Percentiles rank a stretch among this genome's conserved stretches.
phyloP scores from a whole-genome alignment of 2,888 invertebrate genomes.

The Drosophila glabriapex region DNA sequence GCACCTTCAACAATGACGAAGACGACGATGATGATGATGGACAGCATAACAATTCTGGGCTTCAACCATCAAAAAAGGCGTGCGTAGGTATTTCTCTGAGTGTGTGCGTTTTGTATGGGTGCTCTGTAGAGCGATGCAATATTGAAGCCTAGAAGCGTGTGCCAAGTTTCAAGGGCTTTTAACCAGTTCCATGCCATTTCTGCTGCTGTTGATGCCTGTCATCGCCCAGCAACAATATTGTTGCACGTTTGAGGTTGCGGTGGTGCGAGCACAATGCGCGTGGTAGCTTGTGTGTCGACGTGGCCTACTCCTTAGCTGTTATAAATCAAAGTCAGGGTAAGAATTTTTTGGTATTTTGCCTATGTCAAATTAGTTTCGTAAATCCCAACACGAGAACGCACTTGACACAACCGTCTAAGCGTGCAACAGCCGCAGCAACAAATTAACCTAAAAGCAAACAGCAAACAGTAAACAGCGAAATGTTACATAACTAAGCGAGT shows the following conservation, averaged over 20 bases:
- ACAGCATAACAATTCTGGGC: not conserved
- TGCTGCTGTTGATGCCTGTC: conserved; percentile 6
- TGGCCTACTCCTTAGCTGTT: conserved; percentile 39
- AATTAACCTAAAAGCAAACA: conserved; percentile 54
- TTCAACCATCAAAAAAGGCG: conserved; percentile 10
- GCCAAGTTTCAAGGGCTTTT: conserved; percentile 60
- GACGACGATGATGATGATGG: not conserved
- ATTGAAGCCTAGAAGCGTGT: conserved; percentile 48
- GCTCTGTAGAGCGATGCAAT: conserved; percentile 23
- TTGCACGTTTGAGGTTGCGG: not conserved
- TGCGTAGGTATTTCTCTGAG: not conserved
- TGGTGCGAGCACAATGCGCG: not conserved
- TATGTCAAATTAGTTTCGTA: conserved; percentile 79
- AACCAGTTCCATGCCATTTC: not conserved
- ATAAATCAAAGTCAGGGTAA: conserved; percentile 73
- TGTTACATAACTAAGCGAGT: conserved; percentile 31
- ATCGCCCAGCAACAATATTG: conserved; percentile 9
- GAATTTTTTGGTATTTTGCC: conserved; percentile 63
- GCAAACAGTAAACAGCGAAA: conserved; percentile 4
- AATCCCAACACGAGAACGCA: conserved; percentile 80
- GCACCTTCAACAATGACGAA: not conserved
- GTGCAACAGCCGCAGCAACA: conserved; percentile 41
- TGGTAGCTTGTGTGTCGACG: conserved; percentile 5
- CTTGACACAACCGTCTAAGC: conserved; percentile 59
- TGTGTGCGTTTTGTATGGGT: not conserved